Percentiles rank a stretch among this genome's conserved stretches.
Evolutionary conservation across 2,888 invertebrate species (phyloP).

Genomic region (Amphipoea oculea): DNA sequence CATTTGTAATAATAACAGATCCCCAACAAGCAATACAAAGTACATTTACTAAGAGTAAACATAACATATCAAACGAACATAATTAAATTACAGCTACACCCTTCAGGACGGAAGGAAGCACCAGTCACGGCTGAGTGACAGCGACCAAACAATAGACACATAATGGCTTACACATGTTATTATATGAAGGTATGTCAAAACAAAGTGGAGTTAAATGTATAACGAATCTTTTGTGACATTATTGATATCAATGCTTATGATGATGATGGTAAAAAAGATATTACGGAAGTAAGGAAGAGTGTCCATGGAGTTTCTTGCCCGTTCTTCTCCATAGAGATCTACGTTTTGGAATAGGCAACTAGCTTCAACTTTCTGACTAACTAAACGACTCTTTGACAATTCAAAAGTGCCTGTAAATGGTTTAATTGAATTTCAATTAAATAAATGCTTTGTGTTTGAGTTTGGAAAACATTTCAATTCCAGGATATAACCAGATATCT

Average conservation of each 20-base stretch:
- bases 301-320: neutral
- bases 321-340: neutral
- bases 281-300: neutral
- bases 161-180: conserved; percentile 55
- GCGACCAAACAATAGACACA: conserved; percentile 51
- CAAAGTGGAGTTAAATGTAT: conserved; percentile 37
- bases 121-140: conserved; percentile 53
- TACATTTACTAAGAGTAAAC: conserved; percentile 25
- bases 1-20: neutral
- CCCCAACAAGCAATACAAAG: neutral
- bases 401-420: too few relatives aligned
- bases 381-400: too few relatives aligned
- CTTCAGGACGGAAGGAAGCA: conserved; percentile 57
- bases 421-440: too few relatives aligned
- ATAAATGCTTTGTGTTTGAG: neutral
- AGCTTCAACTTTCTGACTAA: neutral
- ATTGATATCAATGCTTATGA: neutral
- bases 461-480: neutral
- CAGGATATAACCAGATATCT: neutral
- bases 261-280: conserved; percentile 2
- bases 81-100: conserved; percentile 59
- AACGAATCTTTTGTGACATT: conserved; percentile 16
- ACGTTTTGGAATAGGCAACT: neutral
- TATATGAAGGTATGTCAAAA: conserved; percentile 49
- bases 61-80: conserved; percentile 28